Evolutionary conservation across 2,113 vertebrate genomes (phyloP).

Genomic region (Eulemur macaco): DNA sequence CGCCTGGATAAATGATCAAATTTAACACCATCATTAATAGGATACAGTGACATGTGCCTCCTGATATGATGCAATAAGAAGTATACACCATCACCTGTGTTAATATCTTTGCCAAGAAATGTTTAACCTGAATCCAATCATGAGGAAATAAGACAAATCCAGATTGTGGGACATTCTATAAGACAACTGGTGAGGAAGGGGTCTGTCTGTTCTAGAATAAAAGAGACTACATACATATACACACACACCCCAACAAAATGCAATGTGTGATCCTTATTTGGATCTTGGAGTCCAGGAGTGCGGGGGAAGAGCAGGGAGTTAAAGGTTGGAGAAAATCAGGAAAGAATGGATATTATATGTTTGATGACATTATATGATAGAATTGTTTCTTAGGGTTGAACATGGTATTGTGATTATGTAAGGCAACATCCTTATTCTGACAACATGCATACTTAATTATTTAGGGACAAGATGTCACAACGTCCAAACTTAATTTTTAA

Average conservation of each 20-base stretch:
- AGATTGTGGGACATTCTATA: neutral
- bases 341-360: neutral
- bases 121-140: slow-evolving; percentile 8
- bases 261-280: neutral
- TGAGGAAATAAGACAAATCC: neutral
- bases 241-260: neutral
- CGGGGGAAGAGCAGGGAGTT: neutral
- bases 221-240: neutral
- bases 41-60: neutral
- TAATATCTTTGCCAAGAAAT: neutral
- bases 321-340: neutral
- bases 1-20: neutral
- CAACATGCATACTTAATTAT: neutral
- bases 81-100: neutral
- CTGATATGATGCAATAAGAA: neutral
- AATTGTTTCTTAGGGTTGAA: neutral
- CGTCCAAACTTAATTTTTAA: neutral
- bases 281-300: neutral
- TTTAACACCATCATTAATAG: neutral
- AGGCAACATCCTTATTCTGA: neutral
- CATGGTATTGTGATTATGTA: neutral
- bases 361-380: neutral
- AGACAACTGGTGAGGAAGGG: neutral
- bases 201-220: neutral
- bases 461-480: neutral